A percentile compares a stretch with the other conserved stretches of the same genome.
Conservation (phyloP, 2,113 vertebrate genomes). For the Periophthalmodon schlosseri region DNA sequence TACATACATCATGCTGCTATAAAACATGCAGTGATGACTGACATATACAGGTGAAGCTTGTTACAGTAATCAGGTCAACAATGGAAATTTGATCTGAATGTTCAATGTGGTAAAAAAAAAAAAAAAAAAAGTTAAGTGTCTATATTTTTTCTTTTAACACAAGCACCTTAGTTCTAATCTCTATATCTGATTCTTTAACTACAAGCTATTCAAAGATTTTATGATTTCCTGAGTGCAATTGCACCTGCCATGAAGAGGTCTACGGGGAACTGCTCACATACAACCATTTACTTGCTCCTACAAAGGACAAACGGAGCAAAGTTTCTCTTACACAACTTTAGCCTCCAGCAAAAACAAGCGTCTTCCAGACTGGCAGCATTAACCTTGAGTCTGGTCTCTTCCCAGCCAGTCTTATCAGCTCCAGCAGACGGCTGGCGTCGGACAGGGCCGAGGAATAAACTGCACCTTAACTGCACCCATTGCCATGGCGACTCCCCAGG, state of each 20-base stretch:
- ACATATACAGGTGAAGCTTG: too few species aligned
- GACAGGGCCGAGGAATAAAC: constrained; percentile 51
- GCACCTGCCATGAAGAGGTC: constrained; percentile 14
- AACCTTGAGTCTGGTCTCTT: constrained; percentile 54
- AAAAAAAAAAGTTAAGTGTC: too few species aligned
- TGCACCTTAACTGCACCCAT: constrained; percentile 49
- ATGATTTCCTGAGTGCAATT: neutral
- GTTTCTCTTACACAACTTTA: constrained; percentile 42
- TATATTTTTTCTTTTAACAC: neutral
- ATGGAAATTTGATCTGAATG: too few species aligned
- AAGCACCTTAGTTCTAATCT: neutral
- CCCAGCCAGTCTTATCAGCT: constrained; percentile 56
- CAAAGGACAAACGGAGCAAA: constrained; percentile 13
- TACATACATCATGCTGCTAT: too few species aligned
- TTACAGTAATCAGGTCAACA: too few species aligned
- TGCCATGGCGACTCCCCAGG: constrained; percentile 38
- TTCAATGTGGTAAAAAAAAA: too few species aligned
- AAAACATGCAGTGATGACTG: too few species aligned
- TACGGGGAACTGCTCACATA: constrained; percentile 11
- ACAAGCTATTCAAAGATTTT: neutral
- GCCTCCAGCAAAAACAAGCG: constrained; percentile 47
- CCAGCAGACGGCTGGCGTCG: constrained; percentile 56
- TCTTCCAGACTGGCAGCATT: constrained; percentile 45
- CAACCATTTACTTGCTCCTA: constrained; percentile 22
- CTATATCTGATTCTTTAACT: neutral